Percentiles rank a stretch among this genome's conserved stretches.
Conservation (phyloP, 2,888 invertebrate species). For the Boloria euphrosyne region DNA sequence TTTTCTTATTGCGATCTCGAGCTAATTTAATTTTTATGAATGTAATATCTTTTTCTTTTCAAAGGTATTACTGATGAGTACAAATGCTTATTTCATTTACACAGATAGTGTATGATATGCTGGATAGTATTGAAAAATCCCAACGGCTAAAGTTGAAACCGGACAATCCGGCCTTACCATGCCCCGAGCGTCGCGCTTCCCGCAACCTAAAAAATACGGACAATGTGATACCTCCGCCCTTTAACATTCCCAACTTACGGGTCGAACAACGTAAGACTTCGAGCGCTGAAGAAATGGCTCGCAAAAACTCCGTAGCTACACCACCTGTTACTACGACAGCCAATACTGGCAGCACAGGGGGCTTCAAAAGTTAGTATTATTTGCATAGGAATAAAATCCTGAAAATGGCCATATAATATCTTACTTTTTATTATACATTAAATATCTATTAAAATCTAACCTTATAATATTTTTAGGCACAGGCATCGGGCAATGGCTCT, state of each 20-base stretch:
- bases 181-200: constrained; percentile 88
- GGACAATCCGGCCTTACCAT: constrained; percentile 88
- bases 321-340: constrained; percentile 60
- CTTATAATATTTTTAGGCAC: constrained; percentile 47
- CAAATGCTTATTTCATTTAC: constrained; percentile 6
- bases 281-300: constrained; percentile 95
- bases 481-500: constrained; percentile 90
- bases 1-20: too few species aligned
- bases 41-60: too few species aligned
- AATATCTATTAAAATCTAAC: background rate
- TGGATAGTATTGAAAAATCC: constrained; percentile 93
- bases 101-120: constrained; percentile 94
- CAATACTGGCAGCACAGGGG: constrained; percentile 49
- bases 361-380: constrained; percentile 51
- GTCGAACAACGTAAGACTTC: constrained; percentile 94
- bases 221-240: constrained; percentile 91
- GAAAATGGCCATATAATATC: too few species aligned
- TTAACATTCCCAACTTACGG: constrained; percentile 93
- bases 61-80: too few species aligned
- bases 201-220: constrained; percentile 93
- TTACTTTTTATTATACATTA: too few species aligned
- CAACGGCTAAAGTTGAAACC: constrained; percentile 94
- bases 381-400: background rate
- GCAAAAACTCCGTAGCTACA: constrained; percentile 88
- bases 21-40: too few species aligned